A percentile compares a stretch with the other conserved stretches of the same genome.
Evolutionary conservation across 2,797 vertebrate genomes (phyloP).

Genomic region (Mustela erminea): DNA sequence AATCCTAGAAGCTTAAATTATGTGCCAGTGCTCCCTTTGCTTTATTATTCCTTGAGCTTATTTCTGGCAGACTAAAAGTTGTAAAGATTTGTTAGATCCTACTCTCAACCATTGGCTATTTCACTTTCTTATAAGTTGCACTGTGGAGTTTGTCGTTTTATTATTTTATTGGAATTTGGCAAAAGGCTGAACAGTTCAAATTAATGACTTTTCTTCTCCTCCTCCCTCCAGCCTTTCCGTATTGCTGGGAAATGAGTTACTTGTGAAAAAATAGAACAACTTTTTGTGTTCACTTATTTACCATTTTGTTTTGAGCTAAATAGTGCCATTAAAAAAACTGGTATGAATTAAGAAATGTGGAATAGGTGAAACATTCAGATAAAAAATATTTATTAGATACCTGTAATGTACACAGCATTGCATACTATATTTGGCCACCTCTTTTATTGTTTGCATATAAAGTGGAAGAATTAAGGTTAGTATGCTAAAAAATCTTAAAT

Average conservation of each 20-base stretch:
- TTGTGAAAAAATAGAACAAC: background rate
- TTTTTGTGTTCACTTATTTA: conserved; percentile 2
- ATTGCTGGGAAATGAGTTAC: background rate
- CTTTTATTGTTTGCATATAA: background rate
- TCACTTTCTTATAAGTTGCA: background rate
- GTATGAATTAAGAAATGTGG: background rate
- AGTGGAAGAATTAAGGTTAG: background rate
- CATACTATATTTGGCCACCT: background rate
- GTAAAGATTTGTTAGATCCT: background rate
- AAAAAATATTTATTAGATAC: background rate
- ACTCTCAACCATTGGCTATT: background rate
- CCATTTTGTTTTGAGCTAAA: background rate
- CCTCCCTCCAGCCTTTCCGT: background rate
- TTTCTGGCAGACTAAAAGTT: background rate
- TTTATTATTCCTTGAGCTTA: background rate
- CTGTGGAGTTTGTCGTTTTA: background rate
- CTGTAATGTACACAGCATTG: background rate
- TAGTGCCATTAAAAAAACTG: background rate
- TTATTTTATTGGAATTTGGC: background rate
- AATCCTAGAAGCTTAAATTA: background rate
- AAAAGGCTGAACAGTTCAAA: background rate
- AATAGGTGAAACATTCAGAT: background rate
- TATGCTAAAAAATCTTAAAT: background rate
- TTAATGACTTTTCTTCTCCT: background rate
- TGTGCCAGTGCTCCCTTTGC: background rate